Evolutionary conservation across 2,888 invertebrate species (phyloP).

Genomic region (Poecilobothrus nobilitatus): DNA sequence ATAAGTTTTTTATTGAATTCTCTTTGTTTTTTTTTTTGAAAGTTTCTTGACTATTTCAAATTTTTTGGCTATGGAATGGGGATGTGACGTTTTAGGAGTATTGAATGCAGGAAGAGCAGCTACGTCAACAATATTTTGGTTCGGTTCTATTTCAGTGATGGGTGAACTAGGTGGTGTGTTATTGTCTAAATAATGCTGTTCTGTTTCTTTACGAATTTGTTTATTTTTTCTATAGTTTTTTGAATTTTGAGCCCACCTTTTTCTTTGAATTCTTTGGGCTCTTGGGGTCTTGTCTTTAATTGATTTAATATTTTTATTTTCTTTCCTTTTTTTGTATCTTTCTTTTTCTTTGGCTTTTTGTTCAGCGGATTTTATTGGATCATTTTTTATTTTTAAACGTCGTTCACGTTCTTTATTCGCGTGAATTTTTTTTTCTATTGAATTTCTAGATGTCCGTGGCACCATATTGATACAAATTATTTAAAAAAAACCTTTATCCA

Average conservation of each 20-base stretch:
- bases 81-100: too few relatives aligned
- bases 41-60: too few relatives aligned
- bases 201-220: neutral
- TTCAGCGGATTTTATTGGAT: neutral
- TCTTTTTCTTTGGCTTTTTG: neutral
- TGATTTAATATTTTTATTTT: neutral
- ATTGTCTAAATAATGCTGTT: neutral
- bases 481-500: too few relatives aligned
- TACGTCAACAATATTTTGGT: too few relatives aligned
- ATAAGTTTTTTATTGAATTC: too few relatives aligned
- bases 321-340: constrained; percentile 5
- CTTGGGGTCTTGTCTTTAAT: neutral
- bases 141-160: neutral
- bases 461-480: too few relatives aligned
- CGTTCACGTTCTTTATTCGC: constrained; percentile 7
- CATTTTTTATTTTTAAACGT: neutral
- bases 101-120: too few relatives aligned
- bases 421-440: neutral
- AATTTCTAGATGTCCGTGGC: neutral
- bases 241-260: neutral
- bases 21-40: too few relatives aligned
- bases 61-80: too few relatives aligned
- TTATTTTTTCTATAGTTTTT: neutral
- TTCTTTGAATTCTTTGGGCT: neutral
- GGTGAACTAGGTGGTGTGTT: neutral